These are phyloP conservation scores for Rafetus swinhoei DNA, from an alignment of 2,113 vertebrate genomes.

Conservation along the genomic window DNA sequence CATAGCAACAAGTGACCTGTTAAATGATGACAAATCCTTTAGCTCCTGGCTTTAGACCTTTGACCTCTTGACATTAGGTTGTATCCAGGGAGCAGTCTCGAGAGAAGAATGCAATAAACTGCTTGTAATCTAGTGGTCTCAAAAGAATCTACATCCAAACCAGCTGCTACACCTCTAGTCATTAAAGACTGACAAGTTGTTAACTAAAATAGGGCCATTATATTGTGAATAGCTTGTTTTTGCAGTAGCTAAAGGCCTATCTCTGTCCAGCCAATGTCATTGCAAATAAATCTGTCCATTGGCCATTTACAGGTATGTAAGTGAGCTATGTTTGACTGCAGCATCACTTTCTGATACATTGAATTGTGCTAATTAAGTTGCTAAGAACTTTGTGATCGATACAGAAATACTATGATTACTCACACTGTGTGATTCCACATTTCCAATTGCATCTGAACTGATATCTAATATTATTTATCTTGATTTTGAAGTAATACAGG, in stretches of 20 bases:
- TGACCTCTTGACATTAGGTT: conserved; percentile 81
- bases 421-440: neutral
- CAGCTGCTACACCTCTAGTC: conserved; percentile 74
- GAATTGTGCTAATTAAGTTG: neutral
- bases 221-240: conserved; percentile 58
- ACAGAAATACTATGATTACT: neutral
- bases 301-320: conserved; percentile 8
- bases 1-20: conserved; percentile 78
- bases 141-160: conserved; percentile 82
- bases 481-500: neutral
- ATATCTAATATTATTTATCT: neutral
- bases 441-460: neutral
- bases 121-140: conserved; percentile 79
- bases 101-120: conserved; percentile 80
- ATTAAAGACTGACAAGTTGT: conserved; percentile 69
- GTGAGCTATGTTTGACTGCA: neutral
- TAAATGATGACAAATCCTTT: conserved; percentile 82
- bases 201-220: conserved; percentile 72
- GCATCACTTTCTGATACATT: conserved; percentile 12
- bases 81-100: conserved; percentile 78
- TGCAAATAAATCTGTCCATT: neutral
- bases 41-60: conserved; percentile 83
- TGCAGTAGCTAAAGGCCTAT: conserved; percentile 8
- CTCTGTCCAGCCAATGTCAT: conserved; percentile 9
- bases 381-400: neutral